Evolutionary conservation across 2,797 vertebrate species (phyloP).

Genomic region (Sebastes hubbsi): DNA sequence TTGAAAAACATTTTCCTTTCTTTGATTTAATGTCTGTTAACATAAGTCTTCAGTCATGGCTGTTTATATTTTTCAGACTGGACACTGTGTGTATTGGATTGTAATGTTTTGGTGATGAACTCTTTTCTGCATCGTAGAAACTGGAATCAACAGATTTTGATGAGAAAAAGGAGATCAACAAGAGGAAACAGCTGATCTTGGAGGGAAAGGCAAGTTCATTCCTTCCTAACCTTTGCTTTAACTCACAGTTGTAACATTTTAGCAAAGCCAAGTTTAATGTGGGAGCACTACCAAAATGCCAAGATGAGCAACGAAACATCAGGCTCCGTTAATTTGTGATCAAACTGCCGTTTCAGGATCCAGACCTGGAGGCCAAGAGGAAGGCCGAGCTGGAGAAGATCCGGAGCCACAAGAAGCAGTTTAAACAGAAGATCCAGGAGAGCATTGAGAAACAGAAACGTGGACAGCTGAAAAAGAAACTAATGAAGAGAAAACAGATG

Average conservation of each 20-base stretch:
- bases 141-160: conserved; percentile 93
- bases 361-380: conserved; percentile 90
- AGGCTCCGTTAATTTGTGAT: background rate
- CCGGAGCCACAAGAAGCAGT: conserved; percentile 83
- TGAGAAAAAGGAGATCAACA: conserved; percentile 96
- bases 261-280: background rate
- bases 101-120: background rate
- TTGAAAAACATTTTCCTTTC: background rate
- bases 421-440: conserved; percentile 84
- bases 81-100: background rate
- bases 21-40: background rate
- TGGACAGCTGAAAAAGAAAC: conserved; percentile 66
- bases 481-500: conserved; percentile 60
- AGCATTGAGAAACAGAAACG: conserved; percentile 72
- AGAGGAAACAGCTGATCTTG: conserved; percentile 94
- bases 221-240: background rate
- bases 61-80: background rate
- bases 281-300: background rate
- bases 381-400: conserved; percentile 91
- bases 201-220: conserved; percentile 89
- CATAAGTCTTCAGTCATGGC: background rate
- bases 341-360: conserved; percentile 83
- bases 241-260: background rate
- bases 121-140: conserved; percentile 78
- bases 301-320: background rate